phyloP scores from a whole-genome alignment of 1,140 invertebrate genomes.

The Diorhabda sublineata region DNA sequence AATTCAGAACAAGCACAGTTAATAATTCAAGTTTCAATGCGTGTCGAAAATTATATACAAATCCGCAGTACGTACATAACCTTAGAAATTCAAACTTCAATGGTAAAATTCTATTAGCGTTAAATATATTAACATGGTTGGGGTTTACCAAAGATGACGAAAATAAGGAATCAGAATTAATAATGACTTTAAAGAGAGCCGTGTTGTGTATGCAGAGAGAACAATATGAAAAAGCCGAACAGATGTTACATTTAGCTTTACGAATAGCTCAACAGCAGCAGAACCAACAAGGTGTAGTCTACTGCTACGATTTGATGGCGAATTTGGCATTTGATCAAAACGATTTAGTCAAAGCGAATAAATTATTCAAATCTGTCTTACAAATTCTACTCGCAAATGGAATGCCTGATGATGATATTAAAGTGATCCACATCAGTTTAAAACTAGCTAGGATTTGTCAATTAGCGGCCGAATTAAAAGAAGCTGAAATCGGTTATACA shows the following conservation, averaged over 20 bases:
- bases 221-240: conserved; percentile 77
- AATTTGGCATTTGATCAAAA: conserved; percentile 77
- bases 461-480: conserved; percentile 57
- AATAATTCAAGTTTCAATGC: too few relatives aligned
- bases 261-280: conserved; percentile 75
- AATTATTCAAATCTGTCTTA: conserved; percentile 76
- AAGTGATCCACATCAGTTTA: conserved; percentile 72
- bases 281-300: conserved; percentile 71
- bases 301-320: conserved; percentile 87
- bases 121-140: conserved; percentile 46
- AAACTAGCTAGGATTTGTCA: conserved; percentile 71
- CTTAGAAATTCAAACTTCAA: too few relatives aligned
- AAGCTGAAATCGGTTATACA: conserved; percentile 69
- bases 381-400: conserved; percentile 69
- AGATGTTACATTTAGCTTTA: conserved; percentile 77
- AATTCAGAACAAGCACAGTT: too few relatives aligned
- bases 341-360: conserved; percentile 77
- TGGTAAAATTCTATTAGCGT: conserved; percentile 14
- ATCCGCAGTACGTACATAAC: too few relatives aligned
- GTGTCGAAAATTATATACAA: too few relatives aligned
- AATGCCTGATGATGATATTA: conserved; percentile 65
- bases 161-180: conserved; percentile 63
- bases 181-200: conserved; percentile 69
- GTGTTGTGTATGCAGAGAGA: conserved; percentile 67
- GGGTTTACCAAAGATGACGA: conserved; percentile 50